A percentile compares a stretch with the other conserved stretches of the same genome.
Conservation (phyloP, 2,113 vertebrate genomes). For the Leiothrix lutea region DNA sequence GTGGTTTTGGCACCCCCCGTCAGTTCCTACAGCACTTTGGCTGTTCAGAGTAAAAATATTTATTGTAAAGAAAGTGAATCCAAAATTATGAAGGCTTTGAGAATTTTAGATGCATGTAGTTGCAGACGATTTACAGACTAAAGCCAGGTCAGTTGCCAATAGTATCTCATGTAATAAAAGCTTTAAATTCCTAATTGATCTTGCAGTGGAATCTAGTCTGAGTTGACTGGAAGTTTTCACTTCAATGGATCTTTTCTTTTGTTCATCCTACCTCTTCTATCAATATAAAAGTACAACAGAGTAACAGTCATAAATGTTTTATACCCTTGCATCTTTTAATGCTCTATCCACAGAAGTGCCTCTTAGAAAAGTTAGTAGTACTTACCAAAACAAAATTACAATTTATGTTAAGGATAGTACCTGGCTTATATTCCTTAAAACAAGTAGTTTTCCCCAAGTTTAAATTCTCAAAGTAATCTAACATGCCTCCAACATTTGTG, state of each 20-base stretch:
- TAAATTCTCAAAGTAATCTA: neutral
- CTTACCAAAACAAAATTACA: neutral
- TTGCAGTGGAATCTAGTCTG: neutral
- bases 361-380: slow-evolving; percentile 6
- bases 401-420: neutral
- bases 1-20: neutral
- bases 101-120: neutral
- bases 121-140: neutral
- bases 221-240: neutral
- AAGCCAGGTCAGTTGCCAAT: neutral
- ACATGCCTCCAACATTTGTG: neutral
- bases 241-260: neutral
- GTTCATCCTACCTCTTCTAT: neutral
- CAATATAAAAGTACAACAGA: neutral
- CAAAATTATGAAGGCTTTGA: neutral
- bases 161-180: neutral
- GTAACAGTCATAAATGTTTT: neutral
- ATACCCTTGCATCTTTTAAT: neutral
- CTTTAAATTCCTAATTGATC: neutral
- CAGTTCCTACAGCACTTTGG: neutral
- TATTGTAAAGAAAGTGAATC: neutral
- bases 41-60: neutral
- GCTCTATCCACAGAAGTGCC: slow-evolving; percentile 34
- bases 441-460: neutral
- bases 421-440: neutral